Evolutionary conservation across 2,888 invertebrate genomes (phyloP), one percentile per base, ranked within the genome.

Genomic region (Pristionchus entomophagus): DNA sequence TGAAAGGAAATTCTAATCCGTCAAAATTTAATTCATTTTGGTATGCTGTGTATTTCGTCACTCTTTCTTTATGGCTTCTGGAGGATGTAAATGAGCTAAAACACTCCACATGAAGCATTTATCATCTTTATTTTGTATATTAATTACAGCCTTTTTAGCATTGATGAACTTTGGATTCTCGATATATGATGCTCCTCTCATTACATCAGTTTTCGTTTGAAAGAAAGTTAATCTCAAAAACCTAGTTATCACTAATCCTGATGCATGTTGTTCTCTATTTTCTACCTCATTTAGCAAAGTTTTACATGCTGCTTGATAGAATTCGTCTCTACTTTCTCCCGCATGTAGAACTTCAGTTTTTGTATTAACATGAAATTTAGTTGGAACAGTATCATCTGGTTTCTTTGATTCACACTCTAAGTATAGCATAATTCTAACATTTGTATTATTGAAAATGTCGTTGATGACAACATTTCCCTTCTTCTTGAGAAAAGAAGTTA

Each of bases 301-400:
- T 82, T 81, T 19, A 85, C 87, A 87, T 35, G 86, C 83, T 26
- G 1, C 0, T 87, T 84, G 32, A 86, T 87, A 88, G 2, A 35
- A 88, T 77, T 87, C 86, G 53, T 49, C 41, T 51, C 86, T 41
- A 86, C 80, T 77, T 81, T 87, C 88, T 51, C 85, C 86, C 53
- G n/a, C 29, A 73, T 51, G 56, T 17, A 88, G 82, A 17, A 22
- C 19, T 22, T n/a, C 12, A 17, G 19, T 5, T 22, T 56, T 22
- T 22, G 22, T 56, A 17, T 56, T 56, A 22, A 56, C 56, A 22
- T 56, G 5, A n/a, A 22, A 22, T 4, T 22, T 5, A 56, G 19
- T 14, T 56, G 56, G 19, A 14, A 17, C 19, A 14, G 5, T 17
- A 5, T 22, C n/a, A 56, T 56, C 19, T 14, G 45, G 14, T 45